Base-by-base conservation (phyloP, 1,140 invertebrate genomes). In the Bombyx mori region DNA sequence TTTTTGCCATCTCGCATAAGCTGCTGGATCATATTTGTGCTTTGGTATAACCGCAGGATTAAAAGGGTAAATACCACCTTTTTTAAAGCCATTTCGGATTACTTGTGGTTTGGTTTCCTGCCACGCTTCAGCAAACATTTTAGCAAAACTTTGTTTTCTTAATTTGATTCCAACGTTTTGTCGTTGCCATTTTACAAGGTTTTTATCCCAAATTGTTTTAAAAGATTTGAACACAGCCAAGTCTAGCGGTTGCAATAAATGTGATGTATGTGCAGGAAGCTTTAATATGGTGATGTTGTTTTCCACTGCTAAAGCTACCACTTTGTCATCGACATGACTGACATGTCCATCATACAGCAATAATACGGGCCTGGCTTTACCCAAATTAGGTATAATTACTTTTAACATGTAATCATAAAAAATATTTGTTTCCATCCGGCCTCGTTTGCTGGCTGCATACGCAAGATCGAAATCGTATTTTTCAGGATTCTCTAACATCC, bases 201-300 rank as follows among this genome's bases (percentile, higher is more conserved):
- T 22, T 47, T 45, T 8, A 47, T 74, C 65, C 68, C 71, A 73
- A 22, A 8, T 46, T 42, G 54, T 51, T 65, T 79, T 79, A 54
- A 76, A 66, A n/a, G 71, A 61, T 59, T 69, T 75, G 42, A 75
- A 69, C 5, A 75, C 66, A 35, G 69, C 58, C 3, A 75, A 8
- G 54, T 75, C 73, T n/a, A 72, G 49, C 8, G 71, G 73, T 54
- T 77, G 73, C 35, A 77, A 60, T 5, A 79, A 10, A 52, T 79
- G 68, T 42, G 64, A 71, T 6, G 66, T 65, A 55, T 76, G 71
- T 9, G 69, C 44, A 10, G 69, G 69, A 22, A 76, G 12, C 58
- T 76, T 73, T 43, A 76, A 9, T 48, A 76, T 68, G 18, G 71
- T 72, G 42, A 73, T 52, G 44, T 62, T 58, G 10, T 56, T 52